Base-by-base conservation (phyloP, 2,113 vertebrate species). In the Calonectris borealis region DNA sequence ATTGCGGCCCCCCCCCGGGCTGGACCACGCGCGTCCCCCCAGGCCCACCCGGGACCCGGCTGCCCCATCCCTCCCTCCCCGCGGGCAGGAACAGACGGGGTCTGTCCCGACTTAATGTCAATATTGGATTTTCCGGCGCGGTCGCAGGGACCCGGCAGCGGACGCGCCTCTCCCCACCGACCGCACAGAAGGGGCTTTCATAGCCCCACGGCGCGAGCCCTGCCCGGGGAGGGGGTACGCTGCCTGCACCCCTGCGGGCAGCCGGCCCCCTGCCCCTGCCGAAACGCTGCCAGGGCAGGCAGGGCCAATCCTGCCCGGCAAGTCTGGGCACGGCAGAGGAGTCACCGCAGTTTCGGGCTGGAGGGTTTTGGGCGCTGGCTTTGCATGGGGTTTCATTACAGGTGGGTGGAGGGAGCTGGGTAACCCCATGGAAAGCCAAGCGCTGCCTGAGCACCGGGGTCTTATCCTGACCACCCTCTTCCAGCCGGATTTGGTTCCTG, bases 131-230 rank as follows among this genome's bases (percentile, higher is more conserved):
- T 97, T 95, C 96, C 86, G 31, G 90, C 71, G 78, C 31, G 83
- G 96, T 91, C 36, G 13, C 86, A 36, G 83, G 80, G 96, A 84
- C 86, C 81, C 75, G 48, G 95, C 90, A 60, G 86, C 49, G 31
- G 90, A 54, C 31, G n/a, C 55, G 31, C 93, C 94, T 73, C 95
- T 96, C 87, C 75, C 70, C 93, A 34, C 6, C 19, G 16, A 0
- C n/a, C 2, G 8, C 94, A 97, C 95, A 97, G 97, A 97, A 88
- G 77, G 70, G 40, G 88, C 97, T 97, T 97, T 97, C 96, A 97
- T 32, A 61, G 80, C 86, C 76, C 57, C 70, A 12, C 0, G 13
- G 54, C 3, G 5, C 1, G 10, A 76, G 64, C 49, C 69, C 2
- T 5, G 54, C 38, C 36, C 3, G 38, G 31, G 6, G 8, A 46